Evolutionary conservation across 1,140 invertebrate genomes (phyloP), one percentile per base, ranked within the genome.

Genomic region (Diabrotica virgifera): DNA sequence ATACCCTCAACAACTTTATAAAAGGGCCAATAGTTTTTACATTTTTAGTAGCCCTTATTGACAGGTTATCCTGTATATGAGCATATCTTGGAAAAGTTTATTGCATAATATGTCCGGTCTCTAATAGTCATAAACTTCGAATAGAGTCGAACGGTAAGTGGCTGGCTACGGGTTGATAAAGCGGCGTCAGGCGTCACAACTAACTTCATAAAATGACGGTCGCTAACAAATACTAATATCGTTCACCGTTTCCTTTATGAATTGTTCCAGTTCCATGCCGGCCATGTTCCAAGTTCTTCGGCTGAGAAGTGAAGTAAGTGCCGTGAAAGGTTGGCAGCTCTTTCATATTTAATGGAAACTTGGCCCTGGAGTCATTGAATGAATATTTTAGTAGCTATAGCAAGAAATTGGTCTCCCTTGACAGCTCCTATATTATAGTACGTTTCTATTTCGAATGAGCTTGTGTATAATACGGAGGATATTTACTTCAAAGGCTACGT

Each of bases 281-380:
- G 40, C n/a, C 40, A 46, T 46, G 40, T n/a, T 46, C 40, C 40
- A 46, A 46, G 40, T 46, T 46, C 40, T 5, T 10, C 40, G 40
- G n/a, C 8, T 46, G 40, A 46, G 40, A 46, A 46, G 40, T 46
- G 40, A 46, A 46, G 40, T 59, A 64, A 62, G 50, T 68, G 63
- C 51, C 66, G 66, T 62, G 62, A 68, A 64, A 60, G 57, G 58
- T 61, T 64, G 58, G 14, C 36, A 50, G 50, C 50, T 37, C 58
- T 57, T 68, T 55, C 59, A 68, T 68, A 64, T 68, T 68, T 68
- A 68, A 68, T 68, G 66, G 46, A 13, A 46, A n/a, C 59, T 38
- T 51, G 52, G 36, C 59, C 66, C 58, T 61, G 62, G 64, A 68
- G 62, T 68, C 66, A 36, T 64, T 35, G 66, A 52, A 68, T 68